Evolutionary conservation across 2,113 vertebrate genomes (phyloP), one percentile per base, ranked within the genome.

Genomic region (Tychaedon coryphoeus): DNA sequence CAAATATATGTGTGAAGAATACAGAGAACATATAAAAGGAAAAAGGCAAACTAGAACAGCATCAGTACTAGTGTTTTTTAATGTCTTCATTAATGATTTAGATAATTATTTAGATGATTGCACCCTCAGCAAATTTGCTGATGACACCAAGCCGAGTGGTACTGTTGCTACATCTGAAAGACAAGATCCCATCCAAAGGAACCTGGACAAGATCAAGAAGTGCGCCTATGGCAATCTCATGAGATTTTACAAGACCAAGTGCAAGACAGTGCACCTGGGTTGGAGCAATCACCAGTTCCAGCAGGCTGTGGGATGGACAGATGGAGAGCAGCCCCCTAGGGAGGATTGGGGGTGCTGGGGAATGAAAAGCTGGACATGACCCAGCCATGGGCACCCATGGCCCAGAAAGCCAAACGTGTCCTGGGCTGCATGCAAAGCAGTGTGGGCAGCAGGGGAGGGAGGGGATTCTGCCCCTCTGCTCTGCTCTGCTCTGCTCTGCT

Each of bases 221-320:
- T 33, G 34, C 1, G 3, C 4, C 12, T 14, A 36, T 43, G 31
- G 10, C 1, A 71, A 6, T 10, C 12, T 19, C 34, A 23, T 13
- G 24, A 40, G 3, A 9, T 48, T 34, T 65, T 42, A 31, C 10
- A 48, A 65, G 58, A 33, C 26, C 25, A 36, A 56, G 31, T 26
- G 11, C 20, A 7, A 42, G 17, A 10, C 25, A 33, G 36, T 75
- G 8, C n/a, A 40, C 10, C 12, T 78, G n/a, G 8, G 2, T 14
- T 5, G 5, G 24, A 36, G 24, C n/a, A 70, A 20, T 1, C 3
- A 0, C 26, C 1, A 0, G 17, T 33, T 20, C 9, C n/a, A 48
- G 8, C 6, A 47, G 36, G 11, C 28, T 53, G 3, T 1, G 18
- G 23, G 1, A 45, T 38, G n/a, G 45, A 28, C 23, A 61, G 40